These are phyloP conservation scores for Amorpha juglandis DNA, from an alignment of 2,888 invertebrate species.

Conservation along the genomic window DNA sequence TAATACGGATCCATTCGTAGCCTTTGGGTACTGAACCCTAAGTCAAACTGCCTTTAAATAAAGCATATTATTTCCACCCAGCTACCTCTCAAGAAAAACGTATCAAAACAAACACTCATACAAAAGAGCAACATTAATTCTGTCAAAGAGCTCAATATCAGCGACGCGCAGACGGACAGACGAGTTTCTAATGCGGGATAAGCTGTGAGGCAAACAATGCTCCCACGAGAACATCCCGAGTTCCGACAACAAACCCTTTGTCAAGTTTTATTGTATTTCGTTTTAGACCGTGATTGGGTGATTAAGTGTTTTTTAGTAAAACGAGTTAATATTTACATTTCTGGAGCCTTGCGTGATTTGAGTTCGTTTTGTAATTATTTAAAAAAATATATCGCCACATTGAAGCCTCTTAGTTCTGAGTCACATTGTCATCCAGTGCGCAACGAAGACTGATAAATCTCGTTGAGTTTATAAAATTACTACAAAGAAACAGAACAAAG, in stretches of 20 bases:
- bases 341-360: no score
- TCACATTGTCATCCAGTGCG: no score
- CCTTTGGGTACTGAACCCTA: no score
- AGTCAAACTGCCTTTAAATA: no score
- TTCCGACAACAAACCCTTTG: not conserved
- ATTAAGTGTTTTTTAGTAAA: not conserved
- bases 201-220: not conserved
- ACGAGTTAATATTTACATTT: not conserved
- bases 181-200: slow-evolving; percentile 12
- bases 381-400: no score
- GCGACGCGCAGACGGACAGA: slow-evolving; percentile 14
- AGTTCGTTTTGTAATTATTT: no score
- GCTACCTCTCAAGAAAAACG: not conserved
- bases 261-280: slow-evolving; percentile 1
- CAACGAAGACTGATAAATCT: no score
- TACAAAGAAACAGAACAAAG: no score
- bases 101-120: not conserved
- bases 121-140: not conserved
- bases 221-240: not conserved
- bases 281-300: not conserved
- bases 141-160: not conserved
- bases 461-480: no score
- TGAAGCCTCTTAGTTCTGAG: no score
- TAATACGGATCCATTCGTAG: no score
- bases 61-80: no score